Evolutionary conservation across 2,888 invertebrate species (phyloP).

Genomic region (Stenurella melanura): DNA sequence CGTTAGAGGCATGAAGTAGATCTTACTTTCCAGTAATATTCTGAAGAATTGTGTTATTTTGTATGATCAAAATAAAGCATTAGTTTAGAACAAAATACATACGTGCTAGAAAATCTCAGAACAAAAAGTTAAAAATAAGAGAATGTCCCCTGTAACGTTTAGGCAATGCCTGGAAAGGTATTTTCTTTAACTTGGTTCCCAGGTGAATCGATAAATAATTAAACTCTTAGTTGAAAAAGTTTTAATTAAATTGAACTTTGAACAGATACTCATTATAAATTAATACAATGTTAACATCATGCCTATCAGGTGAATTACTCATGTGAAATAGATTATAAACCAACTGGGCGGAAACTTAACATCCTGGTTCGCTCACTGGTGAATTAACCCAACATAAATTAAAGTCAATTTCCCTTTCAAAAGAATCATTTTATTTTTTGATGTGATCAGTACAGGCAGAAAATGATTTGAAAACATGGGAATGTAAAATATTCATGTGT

Average conservation of each 20-base stretch:
- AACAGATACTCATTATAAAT: not conserved
- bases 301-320: not conserved
- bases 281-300: constrained; percentile 1
- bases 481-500: too few species aligned
- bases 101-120: too few species aligned
- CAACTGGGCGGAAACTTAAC: not conserved
- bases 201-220: not conserved
- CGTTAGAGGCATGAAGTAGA: too few species aligned
- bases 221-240: not conserved
- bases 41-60: too few species aligned
- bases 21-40: too few species aligned
- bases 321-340: constrained; percentile 7
- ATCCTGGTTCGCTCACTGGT: not conserved
- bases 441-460: too few species aligned
- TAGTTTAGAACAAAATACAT: too few species aligned
- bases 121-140: too few species aligned
- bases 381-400: not conserved
- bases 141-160: too few species aligned
- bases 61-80: too few species aligned
- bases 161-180: not conserved
- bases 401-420: not conserved
- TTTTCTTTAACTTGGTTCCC: not conserved
- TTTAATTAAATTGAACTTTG: not conserved
- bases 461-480: too few species aligned
- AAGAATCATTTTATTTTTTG: not conserved